Evolutionary conservation across 2,113 vertebrate species (phyloP), one percentile per base, ranked within the genome.

Genomic region (Chiloscyllium plagiosum): DNA sequence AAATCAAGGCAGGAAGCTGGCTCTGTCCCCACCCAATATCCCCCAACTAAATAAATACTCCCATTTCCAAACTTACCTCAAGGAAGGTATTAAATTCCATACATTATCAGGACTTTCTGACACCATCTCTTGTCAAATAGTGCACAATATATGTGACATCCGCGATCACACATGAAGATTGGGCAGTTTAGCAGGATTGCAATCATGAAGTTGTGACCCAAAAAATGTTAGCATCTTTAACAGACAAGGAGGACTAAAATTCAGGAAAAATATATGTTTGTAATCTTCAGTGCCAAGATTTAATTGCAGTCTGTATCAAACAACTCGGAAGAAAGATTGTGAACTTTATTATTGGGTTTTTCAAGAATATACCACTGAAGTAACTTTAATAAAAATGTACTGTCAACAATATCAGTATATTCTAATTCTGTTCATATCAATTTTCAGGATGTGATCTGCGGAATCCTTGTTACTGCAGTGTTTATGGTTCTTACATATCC

Each of bases 361-460:
- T 95, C 65, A 68, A 72, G 68, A n/a, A 83, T 78, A 56, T 87
- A 56, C 5, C 24, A 47, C 7, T 96, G 56, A 66, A 70, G 56
- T 87, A 66, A 29, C 5, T 86, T 96, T 86, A 95, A 52, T 66
- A 65, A 70, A 1, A 66, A 33, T 10, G 24, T 95, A 37, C 50
- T 37, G 50, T 87, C 65, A 68, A 52, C 72, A 56, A 33, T 37
- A 33, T 87, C 85, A 68, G n/a, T 8, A 37, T 19, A 47, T 50
- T 69, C 66, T 89, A 50, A 42, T 76, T 85, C 20, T 83, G 6
- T 89, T 65, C 86, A 70, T 72, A 17, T 94, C 70, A 96, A 70
- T 96, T 97, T 96, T 1, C 97, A 99, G 99, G 99, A 99, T 1
- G 99, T 99, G 96, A 97, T 99, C 0, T 98, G 98, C 0, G 99